Conservation (phyloP, 2,113 vertebrate genomes). For the Platycercus adscitus region DNA sequence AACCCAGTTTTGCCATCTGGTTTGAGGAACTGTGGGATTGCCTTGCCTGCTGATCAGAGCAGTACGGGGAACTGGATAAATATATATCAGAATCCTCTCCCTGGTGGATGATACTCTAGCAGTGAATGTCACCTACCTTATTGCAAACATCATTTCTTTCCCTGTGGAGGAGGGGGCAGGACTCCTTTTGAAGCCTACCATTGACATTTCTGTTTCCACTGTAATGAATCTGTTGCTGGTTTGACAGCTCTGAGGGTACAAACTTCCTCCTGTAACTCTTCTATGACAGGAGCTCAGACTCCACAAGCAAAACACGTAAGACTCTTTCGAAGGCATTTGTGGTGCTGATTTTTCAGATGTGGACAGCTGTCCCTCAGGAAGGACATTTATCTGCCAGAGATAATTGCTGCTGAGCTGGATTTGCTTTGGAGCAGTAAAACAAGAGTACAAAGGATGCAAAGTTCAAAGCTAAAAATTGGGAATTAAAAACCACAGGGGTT, state of each 20-base stretch:
- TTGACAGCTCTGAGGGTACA: background rate
- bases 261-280: background rate
- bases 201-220: background rate
- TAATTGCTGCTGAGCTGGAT: background rate
- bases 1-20: constrained; percentile 14
- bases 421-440: background rate
- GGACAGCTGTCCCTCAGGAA: background rate
- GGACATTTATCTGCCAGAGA: background rate
- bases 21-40: constrained; percentile 10
- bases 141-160: background rate
- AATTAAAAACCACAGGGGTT: constrained; percentile 17
- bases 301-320: background rate
- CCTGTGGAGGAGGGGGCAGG: background rate
- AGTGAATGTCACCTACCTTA: background rate
- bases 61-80: background rate
- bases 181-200: background rate
- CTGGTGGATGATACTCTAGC: background rate
- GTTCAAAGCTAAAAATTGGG: constrained; percentile 11
- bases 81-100: background rate
- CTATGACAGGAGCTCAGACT: background rate
- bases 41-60: background rate
- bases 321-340: background rate
- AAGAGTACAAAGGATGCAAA: background rate
- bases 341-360: background rate
- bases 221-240: background rate